These are phyloP conservation scores for Drosophila bipectinata DNA, from an alignment of 1,140 invertebrate genomes.

Conservation along the genomic window DNA sequence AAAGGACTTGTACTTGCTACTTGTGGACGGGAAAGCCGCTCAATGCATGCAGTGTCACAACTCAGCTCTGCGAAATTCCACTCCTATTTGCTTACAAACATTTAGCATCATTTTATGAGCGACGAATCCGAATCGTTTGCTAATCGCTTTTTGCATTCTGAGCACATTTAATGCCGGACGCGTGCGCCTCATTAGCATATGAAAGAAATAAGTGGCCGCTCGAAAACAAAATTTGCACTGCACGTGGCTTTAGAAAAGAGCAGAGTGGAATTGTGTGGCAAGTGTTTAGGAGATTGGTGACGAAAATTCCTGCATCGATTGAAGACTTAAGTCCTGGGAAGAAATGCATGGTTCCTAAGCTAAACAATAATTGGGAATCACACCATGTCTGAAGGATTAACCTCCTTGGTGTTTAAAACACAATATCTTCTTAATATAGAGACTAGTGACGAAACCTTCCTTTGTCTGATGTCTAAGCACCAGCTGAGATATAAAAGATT, in stretches of 20 bases:
- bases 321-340: too few relatives aligned
- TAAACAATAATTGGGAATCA: too few relatives aligned
- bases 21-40: constrained; percentile 21
- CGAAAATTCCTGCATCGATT: neutral
- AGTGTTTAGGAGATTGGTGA: constrained; percentile 22
- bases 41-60: constrained; percentile 50
- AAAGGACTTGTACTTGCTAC: constrained; percentile 36
- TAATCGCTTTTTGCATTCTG: constrained; percentile 75
- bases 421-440: too few relatives aligned
- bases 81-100: constrained; percentile 71
- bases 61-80: constrained; percentile 10
- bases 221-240: constrained; percentile 8
- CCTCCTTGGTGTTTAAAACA: too few relatives aligned
- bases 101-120: constrained; percentile 72
- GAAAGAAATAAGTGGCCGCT: constrained; percentile 54
- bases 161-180: constrained; percentile 69
- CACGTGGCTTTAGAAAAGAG: constrained; percentile 24
- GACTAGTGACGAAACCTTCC: too few relatives aligned
- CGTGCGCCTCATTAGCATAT: constrained; percentile 76
- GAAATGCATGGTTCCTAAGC: too few relatives aligned
- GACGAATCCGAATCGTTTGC: constrained; percentile 41
- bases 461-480: too few relatives aligned
- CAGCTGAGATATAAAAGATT: too few relatives aligned
- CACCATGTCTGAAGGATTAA: too few relatives aligned
- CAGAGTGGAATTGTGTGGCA: neutral